Conservation (phyloP, 2,888 invertebrate species). For the Cactoblastis cactorum region DNA sequence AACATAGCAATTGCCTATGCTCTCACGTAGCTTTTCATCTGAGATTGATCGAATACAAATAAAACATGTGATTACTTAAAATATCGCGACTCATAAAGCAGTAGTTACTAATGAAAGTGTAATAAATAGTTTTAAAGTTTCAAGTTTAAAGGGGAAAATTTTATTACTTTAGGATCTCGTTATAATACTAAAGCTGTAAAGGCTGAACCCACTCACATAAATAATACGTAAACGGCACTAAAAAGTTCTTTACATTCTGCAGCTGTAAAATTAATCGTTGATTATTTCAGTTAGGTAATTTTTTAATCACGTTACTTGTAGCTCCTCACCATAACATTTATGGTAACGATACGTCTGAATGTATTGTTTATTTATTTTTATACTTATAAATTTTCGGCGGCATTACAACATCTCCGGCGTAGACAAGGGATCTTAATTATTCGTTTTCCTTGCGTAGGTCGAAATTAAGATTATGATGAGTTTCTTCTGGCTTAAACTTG, state of each 20-base stretch:
- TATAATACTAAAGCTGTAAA: no score
- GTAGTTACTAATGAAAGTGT: no score
- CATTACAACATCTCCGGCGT: slow-evolving; percentile 26
- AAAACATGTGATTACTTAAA: no score
- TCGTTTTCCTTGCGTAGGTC: slow-evolving; percentile 61
- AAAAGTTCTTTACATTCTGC: neutral
- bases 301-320: slow-evolving; percentile 2
- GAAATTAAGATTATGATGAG: slow-evolving; percentile 69
- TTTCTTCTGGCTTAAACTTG: slow-evolving; percentile 64
- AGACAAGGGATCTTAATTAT: slow-evolving; percentile 29
- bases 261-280: slow-evolving; percentile 1
- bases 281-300: slow-evolving; percentile 4
- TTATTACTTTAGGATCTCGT: neutral
- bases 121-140: no score
- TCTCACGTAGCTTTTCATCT: no score
- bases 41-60: no score
- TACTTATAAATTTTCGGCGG: slow-evolving; percentile 27
- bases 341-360: neutral
- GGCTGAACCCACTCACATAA: no score
- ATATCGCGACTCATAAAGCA: no score
- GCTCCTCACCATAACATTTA: slow-evolving; percentile 5
- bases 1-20: no score
- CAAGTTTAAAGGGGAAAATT: no score
- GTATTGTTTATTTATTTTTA: slow-evolving; percentile 18
- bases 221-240: slow-evolving; percentile 1